Conservation (phyloP, 2,888 invertebrate species). For the Drosophila phalerata region DNA sequence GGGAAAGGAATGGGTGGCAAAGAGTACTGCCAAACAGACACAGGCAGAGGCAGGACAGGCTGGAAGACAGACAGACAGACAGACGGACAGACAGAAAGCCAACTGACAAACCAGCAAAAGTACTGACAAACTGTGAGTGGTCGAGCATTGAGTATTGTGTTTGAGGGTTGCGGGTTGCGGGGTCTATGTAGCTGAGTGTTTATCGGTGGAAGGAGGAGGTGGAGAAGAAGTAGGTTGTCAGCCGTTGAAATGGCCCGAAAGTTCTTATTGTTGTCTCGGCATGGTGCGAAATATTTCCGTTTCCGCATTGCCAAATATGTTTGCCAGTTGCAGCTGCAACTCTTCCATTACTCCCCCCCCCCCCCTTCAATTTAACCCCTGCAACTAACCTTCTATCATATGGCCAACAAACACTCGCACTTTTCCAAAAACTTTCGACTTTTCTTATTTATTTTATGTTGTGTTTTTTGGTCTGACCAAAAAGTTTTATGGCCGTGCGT, state of each 20-base stretch:
- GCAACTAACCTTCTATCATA: slow-evolving; percentile 8
- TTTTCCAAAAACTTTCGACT: slow-evolving; percentile 65
- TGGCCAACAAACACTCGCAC: slow-evolving; percentile 73
- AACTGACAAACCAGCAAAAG: slow-evolving; percentile 66
- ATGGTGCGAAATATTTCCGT: slow-evolving; percentile 82
- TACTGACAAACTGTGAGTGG: slow-evolving; percentile 65
- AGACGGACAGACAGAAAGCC: slow-evolving; percentile 18
- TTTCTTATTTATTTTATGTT: slow-evolving; percentile 16
- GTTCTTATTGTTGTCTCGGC: slow-evolving; percentile 71
- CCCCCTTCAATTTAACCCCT: background rate
- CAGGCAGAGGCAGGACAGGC: slow-evolving; percentile 11
- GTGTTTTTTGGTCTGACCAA: slow-evolving; percentile 29
- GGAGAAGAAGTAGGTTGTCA: slow-evolving; percentile 49
- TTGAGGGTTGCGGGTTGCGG: slow-evolving; percentile 12
- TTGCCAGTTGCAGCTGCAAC: slow-evolving; percentile 65
- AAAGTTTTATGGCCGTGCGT: slow-evolving; percentile 79
- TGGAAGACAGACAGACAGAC: slow-evolving; percentile 8
- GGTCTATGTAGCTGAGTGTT: background rate
- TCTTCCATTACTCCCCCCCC: background rate
- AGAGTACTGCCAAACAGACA: slow-evolving; percentile 24
- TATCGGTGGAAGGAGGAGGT: background rate
- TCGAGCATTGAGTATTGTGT: slow-evolving; percentile 44
- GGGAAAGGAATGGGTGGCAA: slow-evolving; percentile 6
- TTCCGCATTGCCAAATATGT: slow-evolving; percentile 81
- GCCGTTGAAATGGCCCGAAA: slow-evolving; percentile 70